Conservation (phyloP, 1,140 invertebrate species). For the Laupala kohalensis region DNA sequence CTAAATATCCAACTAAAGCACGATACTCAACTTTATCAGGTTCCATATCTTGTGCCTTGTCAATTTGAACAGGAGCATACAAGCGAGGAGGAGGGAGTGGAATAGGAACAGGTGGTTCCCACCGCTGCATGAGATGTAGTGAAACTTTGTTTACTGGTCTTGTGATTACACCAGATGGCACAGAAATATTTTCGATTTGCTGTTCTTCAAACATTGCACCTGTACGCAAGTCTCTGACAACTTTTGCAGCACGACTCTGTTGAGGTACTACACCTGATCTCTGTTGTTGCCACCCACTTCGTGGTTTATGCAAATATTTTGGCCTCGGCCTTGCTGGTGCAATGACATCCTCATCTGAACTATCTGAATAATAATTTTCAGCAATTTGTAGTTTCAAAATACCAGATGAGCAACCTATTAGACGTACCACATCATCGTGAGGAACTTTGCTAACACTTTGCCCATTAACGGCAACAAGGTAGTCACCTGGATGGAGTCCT, state of each 20-base stretch:
- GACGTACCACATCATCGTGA: slow-evolving; percentile 82
- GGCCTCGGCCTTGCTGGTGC: slow-evolving; percentile 39
- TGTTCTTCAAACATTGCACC: slow-evolving; percentile 35
- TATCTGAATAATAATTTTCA: slow-evolving; percentile 77
- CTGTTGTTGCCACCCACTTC: slow-evolving; percentile 22
- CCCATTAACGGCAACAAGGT: slow-evolving; percentile 81
- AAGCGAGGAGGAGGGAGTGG: slow-evolving; percentile 31
- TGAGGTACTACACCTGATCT: slow-evolving; percentile 17
- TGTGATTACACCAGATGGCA: neutral
- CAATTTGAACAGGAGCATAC: slow-evolving; percentile 16
- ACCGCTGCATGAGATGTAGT: slow-evolving; percentile 25
- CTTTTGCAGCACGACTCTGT: slow-evolving; percentile 37
- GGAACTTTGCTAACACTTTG: slow-evolving; percentile 74
- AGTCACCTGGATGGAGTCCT: slow-evolving; percentile 79
- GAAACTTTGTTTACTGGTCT: neutral
- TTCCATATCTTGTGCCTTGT: slow-evolving; percentile 26
- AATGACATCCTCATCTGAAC: slow-evolving; percentile 59
- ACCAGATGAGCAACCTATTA: slow-evolving; percentile 76
- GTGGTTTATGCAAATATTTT: slow-evolving; percentile 46
- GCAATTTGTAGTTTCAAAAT: slow-evolving; percentile 69
- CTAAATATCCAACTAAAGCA: slow-evolving; percentile 83
- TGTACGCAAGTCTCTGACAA: slow-evolving; percentile 38
- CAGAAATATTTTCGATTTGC: slow-evolving; percentile 7
- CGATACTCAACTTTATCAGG: slow-evolving; percentile 55
- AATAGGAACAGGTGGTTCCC: slow-evolving; percentile 29